Evolutionary conservation across 2,888 invertebrate genomes (phyloP), one percentile per base, ranked within the genome.

Genomic region (Podabrus alpinus): DNA sequence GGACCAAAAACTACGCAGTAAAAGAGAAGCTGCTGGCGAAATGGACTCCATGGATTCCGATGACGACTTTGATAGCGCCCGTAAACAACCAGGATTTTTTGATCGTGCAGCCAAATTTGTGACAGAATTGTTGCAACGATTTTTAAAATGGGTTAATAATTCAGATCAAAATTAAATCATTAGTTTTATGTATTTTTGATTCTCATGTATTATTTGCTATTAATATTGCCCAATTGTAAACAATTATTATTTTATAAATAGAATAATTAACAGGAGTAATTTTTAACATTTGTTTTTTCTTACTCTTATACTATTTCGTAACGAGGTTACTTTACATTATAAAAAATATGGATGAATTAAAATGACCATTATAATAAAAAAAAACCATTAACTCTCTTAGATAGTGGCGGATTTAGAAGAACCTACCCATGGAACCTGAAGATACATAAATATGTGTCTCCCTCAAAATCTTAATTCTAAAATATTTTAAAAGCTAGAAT

Each of bases 121-220:
- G 9, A 83, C 87, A 76, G 87, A 88, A 79, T 81, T 88, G 60
- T 76, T 88, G 21, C 88, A 88, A 83, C 80, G 86, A 83, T 88
- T 88, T 85, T 85, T 88, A 82, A 87, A 85, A 82, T 88, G 88
- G 88, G 81, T 88, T 83, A 88, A 88, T 84, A 81, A 85, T 75
- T 25, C 66, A 1, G 87, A 87, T 71, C 81, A 85, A 80, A 70
- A 72, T 67, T 73, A 73, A 68, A n/a, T 64, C 9, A 19, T 15
- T 62, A 19, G 13, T 21, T 64, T 64, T 15, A 64, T 45, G 45
- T 45, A 9, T 45, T 7, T 45, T n/a, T 45, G 45, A 45, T 45
- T 45, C n/a, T 45, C 45, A 45, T n/a, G 45, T 45, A n/a, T 2
- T 21, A 21, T 45, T 45, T 45, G 45, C 2, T n/a, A 2, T 45